phyloP scores from a whole-genome alignment of 2,797 vertebrate species.

The Acipenser ruthenus region DNA sequence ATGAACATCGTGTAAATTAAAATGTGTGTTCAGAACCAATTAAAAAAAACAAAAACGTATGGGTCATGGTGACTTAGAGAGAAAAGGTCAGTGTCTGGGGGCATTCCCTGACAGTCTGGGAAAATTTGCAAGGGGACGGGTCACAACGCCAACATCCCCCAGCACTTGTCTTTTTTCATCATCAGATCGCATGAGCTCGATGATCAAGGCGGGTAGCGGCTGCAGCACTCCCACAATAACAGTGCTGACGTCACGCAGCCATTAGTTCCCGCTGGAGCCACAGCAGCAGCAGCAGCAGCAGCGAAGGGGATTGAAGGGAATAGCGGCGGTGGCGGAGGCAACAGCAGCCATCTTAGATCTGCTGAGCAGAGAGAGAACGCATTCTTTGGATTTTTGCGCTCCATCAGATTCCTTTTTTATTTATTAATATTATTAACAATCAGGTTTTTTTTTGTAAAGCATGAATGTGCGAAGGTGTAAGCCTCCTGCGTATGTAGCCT shows the following conservation, averaged over 20 bases:
- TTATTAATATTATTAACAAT: constrained; percentile 28
- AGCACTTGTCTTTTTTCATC: not conserved
- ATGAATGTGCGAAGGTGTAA: constrained; percentile 61
- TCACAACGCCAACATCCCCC: not conserved
- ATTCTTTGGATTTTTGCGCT: constrained; percentile 54
- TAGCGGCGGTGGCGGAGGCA: constrained; percentile 35
- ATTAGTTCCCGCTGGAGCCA: constrained; percentile 34
- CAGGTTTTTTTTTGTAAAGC: constrained; percentile 38
- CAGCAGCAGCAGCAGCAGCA: constrained; percentile 49
- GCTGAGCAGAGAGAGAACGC: constrained; percentile 42
- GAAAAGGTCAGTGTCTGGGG: no score
- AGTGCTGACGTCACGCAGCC: constrained; percentile 57
- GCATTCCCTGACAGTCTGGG: no score
- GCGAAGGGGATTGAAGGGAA: constrained; percentile 37
- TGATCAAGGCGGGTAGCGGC: constrained; percentile 27
- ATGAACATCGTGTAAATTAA: no score
- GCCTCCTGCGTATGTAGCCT: constrained; percentile 54
- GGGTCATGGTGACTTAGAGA: no score
- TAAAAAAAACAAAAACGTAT: no score
- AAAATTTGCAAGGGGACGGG: no score
- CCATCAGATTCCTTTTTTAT: constrained; percentile 14
- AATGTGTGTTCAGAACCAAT: no score
- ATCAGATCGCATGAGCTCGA: not conserved
- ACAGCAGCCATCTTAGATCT: constrained; percentile 70
- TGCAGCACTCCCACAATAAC: constrained; percentile 54